Evolutionary conservation across 2,888 invertebrate species (phyloP), one percentile per base, ranked within the genome.

Genomic region (Agapetus fuscipes): DNA sequence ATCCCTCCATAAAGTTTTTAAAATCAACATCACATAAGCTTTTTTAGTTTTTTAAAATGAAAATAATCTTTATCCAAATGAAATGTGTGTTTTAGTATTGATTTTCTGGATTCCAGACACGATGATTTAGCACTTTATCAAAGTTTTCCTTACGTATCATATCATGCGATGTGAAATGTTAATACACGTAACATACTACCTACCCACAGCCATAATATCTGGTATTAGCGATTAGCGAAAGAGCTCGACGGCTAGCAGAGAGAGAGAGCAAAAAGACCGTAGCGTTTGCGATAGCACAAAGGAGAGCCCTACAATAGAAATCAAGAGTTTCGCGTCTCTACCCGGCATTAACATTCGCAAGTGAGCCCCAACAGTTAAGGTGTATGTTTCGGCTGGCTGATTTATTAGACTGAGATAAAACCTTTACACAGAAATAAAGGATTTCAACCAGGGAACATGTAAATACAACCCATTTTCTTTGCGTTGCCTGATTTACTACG

Each of bases 371-470:
- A 30, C 30, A 34, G 16, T n/a, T 9, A 4, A 20, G 34, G 36
- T 34, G 42, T 42, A 38, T 42, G 42, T 42, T 42, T 42, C 15
- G 41, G 41, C 15, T 31, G 29, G 31, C 34, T 41, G 45, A 45
- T 45, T 45, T 45, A 45, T 37, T 35, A 24, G 35, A 29, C 27
- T 36, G 26, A 45, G 45, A 45, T 45, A 45, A 45, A 45, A 39
- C 45, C 45, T 36, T 45, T 35, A 45, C 41, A 38, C 30, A 35
- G 45, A 45, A 45, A 41, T 45, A 45, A 45, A 45, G 45, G 45
- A 41, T 45, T 45, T 41, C 33, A 17, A 34, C 17, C 37, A 25
- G 41, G 41, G 27, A 28, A 38, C 38, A 38, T 41, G 45, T 45
- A 41, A 41, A 45, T 41, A 45, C 39, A 28, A 26, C 16, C 35